Conservation (phyloP, 2,797 vertebrate genomes). For the Cyprinella venusta region DNA sequence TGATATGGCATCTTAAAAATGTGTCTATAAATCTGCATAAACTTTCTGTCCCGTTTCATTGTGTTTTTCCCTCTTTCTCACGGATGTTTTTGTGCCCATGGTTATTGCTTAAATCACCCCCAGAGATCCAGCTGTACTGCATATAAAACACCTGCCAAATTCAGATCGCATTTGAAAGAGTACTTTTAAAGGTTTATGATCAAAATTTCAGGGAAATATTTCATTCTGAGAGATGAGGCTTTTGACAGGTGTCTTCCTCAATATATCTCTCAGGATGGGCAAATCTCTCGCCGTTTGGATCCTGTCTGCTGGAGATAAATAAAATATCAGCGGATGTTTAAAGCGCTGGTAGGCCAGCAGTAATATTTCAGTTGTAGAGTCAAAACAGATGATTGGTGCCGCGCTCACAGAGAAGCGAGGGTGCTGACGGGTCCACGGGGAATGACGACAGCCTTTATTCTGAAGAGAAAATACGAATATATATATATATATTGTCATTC, state of each 20-base stretch:
- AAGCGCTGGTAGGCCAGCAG: conserved; percentile 54
- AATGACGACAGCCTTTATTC: conserved; percentile 25
- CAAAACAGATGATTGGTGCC: conserved; percentile 33
- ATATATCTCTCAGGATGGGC: conserved; percentile 49
- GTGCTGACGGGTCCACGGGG: conserved; percentile 40
- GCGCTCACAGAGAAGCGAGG: conserved; percentile 29
- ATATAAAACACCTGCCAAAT: conserved; percentile 33
- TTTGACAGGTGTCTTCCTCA: conserved; percentile 61
- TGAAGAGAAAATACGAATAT: conserved; percentile 10
- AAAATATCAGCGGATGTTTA: conserved; percentile 65
- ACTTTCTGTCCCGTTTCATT: background rate
- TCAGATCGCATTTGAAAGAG: conserved; percentile 27
- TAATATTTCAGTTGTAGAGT: conserved; percentile 34
- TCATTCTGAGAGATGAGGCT: conserved; percentile 45
- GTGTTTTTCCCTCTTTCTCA: background rate
- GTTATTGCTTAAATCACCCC: conserved; percentile 28
- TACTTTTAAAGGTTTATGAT: conserved; percentile 49
- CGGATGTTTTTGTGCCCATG: conserved; percentile 1
- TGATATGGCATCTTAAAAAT: background rate
- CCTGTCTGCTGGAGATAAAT: conserved; percentile 61
- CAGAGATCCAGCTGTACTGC: background rate
- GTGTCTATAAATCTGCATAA: background rate
- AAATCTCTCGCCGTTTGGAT: conserved; percentile 56
- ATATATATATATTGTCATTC: conserved; percentile 39
- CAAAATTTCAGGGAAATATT: conserved; percentile 42